Percentiles rank a stretch among this genome's conserved stretches.
These are phyloP conservation scores for Lethrus apterus DNA, from an alignment of 1,140 invertebrate genomes.

Conservation along the genomic window DNA sequence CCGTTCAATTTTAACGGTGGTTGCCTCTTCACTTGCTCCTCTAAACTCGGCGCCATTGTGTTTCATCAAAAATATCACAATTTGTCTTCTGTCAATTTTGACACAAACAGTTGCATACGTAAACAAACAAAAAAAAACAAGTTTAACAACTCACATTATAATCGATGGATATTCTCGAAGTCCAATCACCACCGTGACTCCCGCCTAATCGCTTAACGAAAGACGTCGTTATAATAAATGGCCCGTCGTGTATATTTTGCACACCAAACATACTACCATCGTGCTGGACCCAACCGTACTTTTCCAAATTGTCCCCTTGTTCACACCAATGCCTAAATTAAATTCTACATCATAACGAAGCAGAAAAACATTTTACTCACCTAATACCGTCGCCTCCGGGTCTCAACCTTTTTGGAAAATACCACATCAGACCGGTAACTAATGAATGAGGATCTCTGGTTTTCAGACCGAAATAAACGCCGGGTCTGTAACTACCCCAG, in stretches of 20 bases:
- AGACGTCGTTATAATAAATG: conserved; percentile 71
- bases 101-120: too few species aligned
- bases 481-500: conserved; percentile 89
- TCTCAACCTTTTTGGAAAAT: conserved; percentile 61
- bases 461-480: conserved; percentile 85
- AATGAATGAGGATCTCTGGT: conserved; percentile 81
- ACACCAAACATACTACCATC: conserved; percentile 88
- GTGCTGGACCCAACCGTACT: conserved; percentile 83
- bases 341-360: conserved; percentile 1
- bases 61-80: too few species aligned
- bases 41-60: conserved; percentile 2
- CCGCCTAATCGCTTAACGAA: conserved; percentile 82
- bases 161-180: conserved; percentile 69
- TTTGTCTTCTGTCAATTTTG: too few species aligned
- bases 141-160: conserved; percentile 45
- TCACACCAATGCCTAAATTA: conserved; percentile 84
- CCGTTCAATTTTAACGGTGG: neutral
- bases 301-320: conserved; percentile 74
- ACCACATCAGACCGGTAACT: conserved; percentile 96
- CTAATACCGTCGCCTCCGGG: conserved; percentile 62
- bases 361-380: conserved; percentile 36
- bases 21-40: neutral
- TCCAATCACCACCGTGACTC: conserved; percentile 86
- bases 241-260: conserved; percentile 80
- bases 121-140: too few species aligned